Conservation (phyloP, 2,888 invertebrate species). For the Orchesella flavescens region DNA sequence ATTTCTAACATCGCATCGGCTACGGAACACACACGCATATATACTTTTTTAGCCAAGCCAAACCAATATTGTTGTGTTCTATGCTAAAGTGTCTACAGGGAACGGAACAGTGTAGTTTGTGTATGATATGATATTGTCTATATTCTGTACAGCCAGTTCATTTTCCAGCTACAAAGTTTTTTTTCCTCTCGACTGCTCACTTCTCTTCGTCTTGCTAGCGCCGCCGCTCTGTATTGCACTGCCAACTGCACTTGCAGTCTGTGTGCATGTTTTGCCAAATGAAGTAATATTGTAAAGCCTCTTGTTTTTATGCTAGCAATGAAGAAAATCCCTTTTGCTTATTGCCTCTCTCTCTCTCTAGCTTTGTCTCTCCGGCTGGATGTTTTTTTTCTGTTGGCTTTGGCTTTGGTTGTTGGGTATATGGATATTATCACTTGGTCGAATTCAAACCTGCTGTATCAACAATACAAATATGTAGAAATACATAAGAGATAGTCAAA, state of each 20-base stretch:
- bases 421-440: background rate
- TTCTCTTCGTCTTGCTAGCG: background rate
- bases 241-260: background rate
- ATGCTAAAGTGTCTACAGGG: no score
- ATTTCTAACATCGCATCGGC: background rate
- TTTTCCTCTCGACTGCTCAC: no score
- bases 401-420: background rate
- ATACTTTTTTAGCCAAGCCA: no score
- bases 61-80: no score
- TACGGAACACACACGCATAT: background rate
- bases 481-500: background rate
- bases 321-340: background rate
- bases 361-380: background rate
- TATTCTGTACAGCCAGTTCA: background rate
- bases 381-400: constrained; percentile 13
- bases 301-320: background rate
- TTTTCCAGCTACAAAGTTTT: no score
- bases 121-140: no score
- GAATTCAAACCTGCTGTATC: constrained; percentile 10
- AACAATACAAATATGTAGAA: constrained; percentile 23
- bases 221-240: background rate
- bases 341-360: no score
- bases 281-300: background rate
- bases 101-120: no score
- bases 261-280: background rate